Base-by-base conservation (phyloP, 2,797 vertebrate genomes). In the Petrocephalus schoutedeni region DNA sequence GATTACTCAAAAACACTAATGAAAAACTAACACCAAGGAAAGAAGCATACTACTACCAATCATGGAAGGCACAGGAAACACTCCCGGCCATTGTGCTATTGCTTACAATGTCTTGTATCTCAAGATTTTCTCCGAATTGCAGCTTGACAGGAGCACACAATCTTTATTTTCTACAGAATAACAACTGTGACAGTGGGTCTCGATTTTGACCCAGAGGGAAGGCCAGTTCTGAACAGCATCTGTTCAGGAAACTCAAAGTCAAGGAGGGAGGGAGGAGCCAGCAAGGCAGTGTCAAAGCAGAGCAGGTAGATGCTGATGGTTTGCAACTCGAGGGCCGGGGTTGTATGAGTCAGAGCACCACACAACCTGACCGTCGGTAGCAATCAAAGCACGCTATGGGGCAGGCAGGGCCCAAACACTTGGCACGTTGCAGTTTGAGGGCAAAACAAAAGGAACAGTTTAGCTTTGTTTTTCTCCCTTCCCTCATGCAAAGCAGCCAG, bases 401-500 rank as follows among this genome's bases (percentile, higher is more conserved):
- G 56, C 87, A n/a, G 71, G n/a, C 14, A 12, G 51, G 1, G 7
- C 19, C 2, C 28, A 14, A 54, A 9, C 45, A 84, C 49, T 7
- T 21, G 49, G 14, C 59, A 54, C 49, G 41, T 92, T 89, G 88
- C 89, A 89, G 92, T 93, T 94, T 87, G 88, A 92, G 93, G 94
- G 92, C 91, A 93, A 92, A 94, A 92, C 89, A 92, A 92, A 92
- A 57, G 51, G 83, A 85, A 85, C 23, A 85, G 14, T 32, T 87
- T 86, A 91, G 88, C 88, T 87, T 58, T 87, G 89, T 84, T 92
- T 88, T 71, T 88, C 32, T 19, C 36, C 89, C 71, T 87, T 41
- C n/a, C 90, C 90, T 92, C 86, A 87, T 57, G 32, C 71, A 49
- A 45, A 82, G 16, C 89, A 87, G 88, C 89, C 14, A 77, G 1